phyloP scores from a whole-genome alignment of 2,113 vertebrate genomes.

The Calyptomena viridis region DNA sequence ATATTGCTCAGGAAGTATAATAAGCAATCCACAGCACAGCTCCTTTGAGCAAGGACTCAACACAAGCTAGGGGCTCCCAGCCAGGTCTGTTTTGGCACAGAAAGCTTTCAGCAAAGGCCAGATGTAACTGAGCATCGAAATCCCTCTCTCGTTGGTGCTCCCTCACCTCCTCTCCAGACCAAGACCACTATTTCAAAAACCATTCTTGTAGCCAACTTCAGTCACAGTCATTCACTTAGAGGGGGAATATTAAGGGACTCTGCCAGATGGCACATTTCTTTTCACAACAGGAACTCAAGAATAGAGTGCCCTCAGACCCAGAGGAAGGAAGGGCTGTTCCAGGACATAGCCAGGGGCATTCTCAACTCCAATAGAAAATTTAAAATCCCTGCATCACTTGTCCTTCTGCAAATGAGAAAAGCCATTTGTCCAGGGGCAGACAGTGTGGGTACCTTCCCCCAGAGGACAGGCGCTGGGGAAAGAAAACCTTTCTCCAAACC shows the following conservation, averaged over 20 bases:
- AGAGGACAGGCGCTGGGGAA: not conserved
- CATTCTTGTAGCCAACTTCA: not conserved
- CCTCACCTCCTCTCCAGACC: not conserved
- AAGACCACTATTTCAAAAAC: not conserved
- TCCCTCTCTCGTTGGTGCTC: not conserved
- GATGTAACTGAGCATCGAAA: not conserved
- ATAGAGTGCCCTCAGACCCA: not conserved
- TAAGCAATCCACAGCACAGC: not conserved
- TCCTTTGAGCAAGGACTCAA: not conserved
- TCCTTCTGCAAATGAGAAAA: not conserved
- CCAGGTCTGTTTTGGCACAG: not conserved
- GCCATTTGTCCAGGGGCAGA: not conserved
- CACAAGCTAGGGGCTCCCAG: not conserved
- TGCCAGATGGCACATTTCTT: not conserved
- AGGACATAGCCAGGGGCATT: not conserved
- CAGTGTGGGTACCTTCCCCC: not conserved
- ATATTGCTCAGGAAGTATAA: not conserved
- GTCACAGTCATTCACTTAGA: not conserved
- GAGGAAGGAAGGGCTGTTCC: not conserved
- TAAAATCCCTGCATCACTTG: not conserved
- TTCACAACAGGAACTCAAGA: not conserved
- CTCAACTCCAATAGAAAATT: not conserved
- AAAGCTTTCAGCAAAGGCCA: not conserved
- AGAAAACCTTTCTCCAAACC: not conserved
- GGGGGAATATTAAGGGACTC: not conserved